Percentiles rank a stretch among this genome's conserved stretches.
Evolutionary conservation across 1,140 invertebrate genomes (phyloP).

Genomic region (Caerostris extrusa): DNA sequence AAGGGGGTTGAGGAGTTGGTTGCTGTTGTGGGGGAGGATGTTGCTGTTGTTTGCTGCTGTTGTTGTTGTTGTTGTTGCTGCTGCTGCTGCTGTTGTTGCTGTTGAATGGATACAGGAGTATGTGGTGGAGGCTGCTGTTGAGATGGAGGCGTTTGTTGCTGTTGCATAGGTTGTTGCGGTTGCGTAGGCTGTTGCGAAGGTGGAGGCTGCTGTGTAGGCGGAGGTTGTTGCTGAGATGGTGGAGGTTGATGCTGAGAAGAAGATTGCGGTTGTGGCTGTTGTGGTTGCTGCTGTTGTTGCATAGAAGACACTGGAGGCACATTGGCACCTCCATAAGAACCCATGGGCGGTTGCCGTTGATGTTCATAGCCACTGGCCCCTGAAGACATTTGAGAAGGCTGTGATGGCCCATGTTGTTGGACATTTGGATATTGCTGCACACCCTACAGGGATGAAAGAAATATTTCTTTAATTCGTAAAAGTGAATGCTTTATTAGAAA

Average conservation of each 20-base stretch:
- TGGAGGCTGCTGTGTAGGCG: not conserved
- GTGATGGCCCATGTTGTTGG: conserved; percentile 51
- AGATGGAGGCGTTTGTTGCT: conserved; percentile 28
- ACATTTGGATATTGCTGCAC: conserved; percentile 60
- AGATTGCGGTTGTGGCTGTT: not conserved
- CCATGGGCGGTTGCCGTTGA: conserved; percentile 43
- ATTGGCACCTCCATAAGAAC: conserved; percentile 20
- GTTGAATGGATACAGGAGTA: not conserved
- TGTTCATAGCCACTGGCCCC: conserved; percentile 38
- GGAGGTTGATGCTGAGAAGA: conserved; percentile 14
- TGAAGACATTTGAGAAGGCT: conserved; percentile 61
- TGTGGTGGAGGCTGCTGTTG: conserved; percentile 56
- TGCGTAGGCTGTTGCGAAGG: not conserved
- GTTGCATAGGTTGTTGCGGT: conserved; percentile 34
- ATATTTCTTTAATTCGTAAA: too few relatives aligned
- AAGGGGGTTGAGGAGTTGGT: conserved; percentile 14
- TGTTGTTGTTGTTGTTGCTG: conserved; percentile 23
- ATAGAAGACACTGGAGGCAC: not conserved
- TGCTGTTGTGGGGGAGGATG: conserved; percentile 30
- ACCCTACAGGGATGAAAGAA: not conserved
- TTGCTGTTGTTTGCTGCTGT: conserved; percentile 34
- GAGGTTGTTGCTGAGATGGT: conserved; percentile 24
- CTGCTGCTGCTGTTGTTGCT: conserved; percentile 25
- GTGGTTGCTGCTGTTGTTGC: conserved; percentile 36
- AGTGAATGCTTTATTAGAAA: too few relatives aligned